These are phyloP conservation scores for Sander vitreus DNA, from an alignment of 2,113 vertebrate species.

Conservation along the genomic window DNA sequence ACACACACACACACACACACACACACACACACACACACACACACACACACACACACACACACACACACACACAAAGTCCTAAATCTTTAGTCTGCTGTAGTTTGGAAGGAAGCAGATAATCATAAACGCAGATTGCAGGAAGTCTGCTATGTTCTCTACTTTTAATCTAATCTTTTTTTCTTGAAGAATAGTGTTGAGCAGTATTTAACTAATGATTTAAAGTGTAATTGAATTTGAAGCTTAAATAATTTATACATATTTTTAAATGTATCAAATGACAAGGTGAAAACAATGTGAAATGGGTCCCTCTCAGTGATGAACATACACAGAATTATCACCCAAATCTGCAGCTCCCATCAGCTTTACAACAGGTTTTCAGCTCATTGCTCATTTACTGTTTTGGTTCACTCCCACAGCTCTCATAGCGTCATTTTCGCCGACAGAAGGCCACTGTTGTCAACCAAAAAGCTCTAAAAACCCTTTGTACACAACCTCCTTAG, in stretches of 20 bases:
- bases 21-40: too few species aligned
- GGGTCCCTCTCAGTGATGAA: neutral
- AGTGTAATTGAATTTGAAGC: too few species aligned
- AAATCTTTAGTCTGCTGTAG: constrained; percentile 20
- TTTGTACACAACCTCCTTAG: neutral
- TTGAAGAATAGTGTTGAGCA: neutral
- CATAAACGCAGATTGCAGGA: too few species aligned
- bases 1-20: too few species aligned
- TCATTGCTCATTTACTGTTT: neutral
- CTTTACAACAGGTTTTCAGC: too few species aligned
- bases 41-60: too few species aligned
- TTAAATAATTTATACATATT: too few species aligned
- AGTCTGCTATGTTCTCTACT: too few species aligned
- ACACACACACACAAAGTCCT: neutral
- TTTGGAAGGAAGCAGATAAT: constrained; percentile 2
- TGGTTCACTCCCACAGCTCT: neutral
- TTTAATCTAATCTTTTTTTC: constrained; percentile 14
- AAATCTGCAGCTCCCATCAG: neutral
- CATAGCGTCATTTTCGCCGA: too few species aligned
- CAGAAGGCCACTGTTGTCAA: neutral
- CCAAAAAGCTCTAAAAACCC: neutral
- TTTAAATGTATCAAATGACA: neutral
- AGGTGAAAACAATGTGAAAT: neutral
- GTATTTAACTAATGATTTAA: constrained; percentile 10
- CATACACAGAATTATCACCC: neutral